A percentile compares a stretch with the other conserved stretches of the same genome.
These are phyloP conservation scores for Diadegma fenestrale DNA, from an alignment of 2,888 invertebrate genomes.

Conservation along the genomic window DNA sequence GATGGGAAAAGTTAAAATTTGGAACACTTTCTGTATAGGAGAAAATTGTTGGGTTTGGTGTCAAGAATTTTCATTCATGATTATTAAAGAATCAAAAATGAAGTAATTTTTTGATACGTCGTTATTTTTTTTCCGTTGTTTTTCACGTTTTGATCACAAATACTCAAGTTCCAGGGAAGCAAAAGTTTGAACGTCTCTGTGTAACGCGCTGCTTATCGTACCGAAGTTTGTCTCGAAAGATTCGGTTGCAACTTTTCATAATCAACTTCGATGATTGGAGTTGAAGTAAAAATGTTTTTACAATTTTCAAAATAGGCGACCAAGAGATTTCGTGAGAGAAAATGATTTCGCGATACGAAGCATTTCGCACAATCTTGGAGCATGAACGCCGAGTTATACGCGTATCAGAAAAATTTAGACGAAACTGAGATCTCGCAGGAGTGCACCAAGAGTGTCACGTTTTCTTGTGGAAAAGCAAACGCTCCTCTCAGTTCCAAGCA, in stretches of 20 bases:
- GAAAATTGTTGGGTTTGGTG: too few species aligned
- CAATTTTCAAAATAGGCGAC: background rate
- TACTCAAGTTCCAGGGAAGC: background rate
- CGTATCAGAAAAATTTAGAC: background rate
- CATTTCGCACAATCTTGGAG: constrained; percentile 36
- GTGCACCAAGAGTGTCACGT: constrained; percentile 49
- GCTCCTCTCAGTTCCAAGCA: constrained; percentile 36
- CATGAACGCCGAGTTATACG: background rate
- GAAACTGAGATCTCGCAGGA: constrained; percentile 19
- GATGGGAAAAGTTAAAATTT: too few species aligned
- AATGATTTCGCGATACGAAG: background rate
- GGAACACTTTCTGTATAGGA: too few species aligned
- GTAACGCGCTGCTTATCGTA: background rate
- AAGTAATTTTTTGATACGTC: too few species aligned
- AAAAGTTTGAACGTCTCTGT: too few species aligned
- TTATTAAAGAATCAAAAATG: too few species aligned
- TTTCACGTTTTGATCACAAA: background rate
- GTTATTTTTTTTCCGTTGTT: background rate
- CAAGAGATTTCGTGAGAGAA: constrained; percentile 7
- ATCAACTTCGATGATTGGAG: background rate
- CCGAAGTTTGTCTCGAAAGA: background rate
- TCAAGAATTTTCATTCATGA: too few species aligned
- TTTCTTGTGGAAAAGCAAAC: constrained; percentile 51
- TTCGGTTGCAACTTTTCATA: background rate
- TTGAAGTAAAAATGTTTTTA: background rate